Base-by-base conservation (phyloP, 2,888 invertebrate species). In the Thysanoteuthis rhombus region DNA sequence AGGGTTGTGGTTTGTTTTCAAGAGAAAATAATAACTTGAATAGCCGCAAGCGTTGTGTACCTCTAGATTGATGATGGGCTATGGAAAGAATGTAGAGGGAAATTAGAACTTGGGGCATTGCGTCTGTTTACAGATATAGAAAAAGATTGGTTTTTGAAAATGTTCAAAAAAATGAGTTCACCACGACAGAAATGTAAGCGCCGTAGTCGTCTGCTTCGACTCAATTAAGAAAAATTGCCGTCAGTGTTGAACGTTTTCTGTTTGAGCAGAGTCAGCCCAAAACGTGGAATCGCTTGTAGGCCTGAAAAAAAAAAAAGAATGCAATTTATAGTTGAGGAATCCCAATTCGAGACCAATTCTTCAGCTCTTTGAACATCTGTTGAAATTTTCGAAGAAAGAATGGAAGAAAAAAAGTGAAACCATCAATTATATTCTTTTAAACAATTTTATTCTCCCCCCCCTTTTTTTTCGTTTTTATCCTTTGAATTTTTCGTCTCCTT, bases 61-160 rank as follows among this genome's bases (percentile, higher is more conserved):
- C n/a, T 12, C 75, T n/a, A 75, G 75, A 75, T 75, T 75, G 75
- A 75, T 75, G 75, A n/a, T 19, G 75, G 75, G n/a, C 75, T n/a
- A 75, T 75, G 75, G 16, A 75, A 75, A 75, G 75, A 75, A 75
- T n/a, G 75, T n/a, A n/a, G n/a, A n/a, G n/a, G 36, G n/a, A 75
- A 75, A 75, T 75, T 75, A 75, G 75, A 75, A n/a, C 75, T 75
- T 16, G 75, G n/a, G 75, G 75, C 75, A 75, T 12, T n/a, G 12
- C n/a, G 75, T 75, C 75, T 75, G 75, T 75, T 75, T 75, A 75
- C 75, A 75, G 75, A 75, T 75, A 75, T 75, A 75, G 75, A 75
- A 75, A 75, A 75, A 75, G 75, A 75, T 75, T 75, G 75, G 75
- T 75, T 75, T 75, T 75, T 75, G 75, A 75, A 75, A 75, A 75